Base-by-base conservation (phyloP, 2,888 invertebrate genomes). In the Meta bourneti region DNA sequence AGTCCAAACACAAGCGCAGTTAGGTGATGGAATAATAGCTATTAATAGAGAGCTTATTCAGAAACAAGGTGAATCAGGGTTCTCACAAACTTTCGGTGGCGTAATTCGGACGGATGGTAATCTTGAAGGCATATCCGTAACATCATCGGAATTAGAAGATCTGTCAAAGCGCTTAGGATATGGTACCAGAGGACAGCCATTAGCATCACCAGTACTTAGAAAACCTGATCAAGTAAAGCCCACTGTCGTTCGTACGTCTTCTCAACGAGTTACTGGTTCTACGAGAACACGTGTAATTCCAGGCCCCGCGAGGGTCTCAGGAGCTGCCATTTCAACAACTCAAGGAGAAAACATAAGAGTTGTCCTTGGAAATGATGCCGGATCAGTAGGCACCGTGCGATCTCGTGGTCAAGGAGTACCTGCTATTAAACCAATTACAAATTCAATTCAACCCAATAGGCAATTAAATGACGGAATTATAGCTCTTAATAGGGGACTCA, bases 41-140 rank as follows among this genome's bases (percentile, higher is more conserved):
- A 61, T 84, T 7, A 84, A 84, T 19, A 54, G 84, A 48, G 34
- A 61, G 48, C n/a, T 84, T 8, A 84, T 84, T 52, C 74, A 69
- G 52, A 19, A 61, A 16, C 61, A 61, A 61, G 61, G 61, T 11
- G 61, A 61, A 61, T 6, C 61, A 0, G 61, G 61, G 7, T 19
- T 84, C 4, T 20, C 51, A 11, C 48, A 52, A 54, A 54, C 83
- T 5, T 52, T 84, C 19, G 48, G 72, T 8, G 74, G 83, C 8
- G 52, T 84, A 1, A 71, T 71, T 6, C 19, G 71, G 9, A 13
- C 71, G 13, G 82, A 72, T 49, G n/a, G 71, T 6, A 51, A 82
- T 71, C n/a, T 82, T 19, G 16, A 34, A 6, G n/a, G 54, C 7
- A 20, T 74, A 16, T 34, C 83, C 1, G 19, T 74, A 34, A 54